Conservation (phyloP, 2,113 vertebrate genomes). For the Laterallus jamaicensis region DNA sequence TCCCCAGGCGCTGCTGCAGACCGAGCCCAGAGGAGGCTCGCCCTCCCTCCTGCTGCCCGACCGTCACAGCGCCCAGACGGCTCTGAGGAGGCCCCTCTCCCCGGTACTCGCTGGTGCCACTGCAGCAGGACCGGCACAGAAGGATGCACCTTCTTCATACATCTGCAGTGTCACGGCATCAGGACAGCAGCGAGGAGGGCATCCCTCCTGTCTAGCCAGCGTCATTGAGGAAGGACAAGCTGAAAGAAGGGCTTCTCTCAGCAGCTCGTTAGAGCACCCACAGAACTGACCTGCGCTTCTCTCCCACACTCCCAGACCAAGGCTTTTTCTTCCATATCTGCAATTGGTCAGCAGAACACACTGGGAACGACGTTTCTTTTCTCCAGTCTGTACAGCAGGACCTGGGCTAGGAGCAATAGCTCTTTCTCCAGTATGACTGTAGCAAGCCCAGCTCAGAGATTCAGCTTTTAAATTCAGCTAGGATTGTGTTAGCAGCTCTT, state of each 20-base stretch:
- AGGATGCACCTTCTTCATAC: not conserved
- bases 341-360: not conserved
- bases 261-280: not conserved
- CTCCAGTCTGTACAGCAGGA: not conserved
- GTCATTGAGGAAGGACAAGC: conserved; percentile 15
- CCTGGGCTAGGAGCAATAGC: not conserved
- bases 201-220: not conserved
- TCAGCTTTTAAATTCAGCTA: not conserved
- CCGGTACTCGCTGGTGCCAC: not conserved
- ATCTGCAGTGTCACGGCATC: not conserved
- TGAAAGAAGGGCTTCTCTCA: not conserved
- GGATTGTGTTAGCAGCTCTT: conserved; percentile 5
- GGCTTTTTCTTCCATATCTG: not conserved
- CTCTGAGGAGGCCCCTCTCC: not conserved
- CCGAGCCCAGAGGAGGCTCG: not conserved
- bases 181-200: not conserved
- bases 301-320: not conserved
- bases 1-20: not conserved
- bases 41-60: not conserved
- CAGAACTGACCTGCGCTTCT: not conserved
- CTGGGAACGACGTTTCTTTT: not conserved
- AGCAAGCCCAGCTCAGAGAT: not conserved
- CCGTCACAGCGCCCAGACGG: not conserved
- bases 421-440: not conserved
- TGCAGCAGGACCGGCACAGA: not conserved